Conservation (phyloP, 2,888 invertebrate species). For the Lepidocyrtinus sp. region DNA sequence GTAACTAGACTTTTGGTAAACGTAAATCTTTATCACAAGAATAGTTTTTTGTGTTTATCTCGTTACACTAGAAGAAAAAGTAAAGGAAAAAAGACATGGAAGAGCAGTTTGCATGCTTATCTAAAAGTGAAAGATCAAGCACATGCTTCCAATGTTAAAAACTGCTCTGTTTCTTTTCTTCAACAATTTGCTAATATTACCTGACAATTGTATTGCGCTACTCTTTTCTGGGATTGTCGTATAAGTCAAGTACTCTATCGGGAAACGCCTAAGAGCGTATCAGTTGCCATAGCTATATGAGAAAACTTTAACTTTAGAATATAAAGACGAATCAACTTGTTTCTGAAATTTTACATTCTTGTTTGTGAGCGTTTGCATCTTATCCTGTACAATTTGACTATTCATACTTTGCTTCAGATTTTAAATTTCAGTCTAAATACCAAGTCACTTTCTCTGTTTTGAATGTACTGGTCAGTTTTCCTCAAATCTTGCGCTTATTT, state of each 20-base stretch:
- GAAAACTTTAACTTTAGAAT: too few relatives aligned
- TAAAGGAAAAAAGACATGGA: constrained; percentile 3
- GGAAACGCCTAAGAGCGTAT: background rate
- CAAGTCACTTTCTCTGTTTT: too few relatives aligned
- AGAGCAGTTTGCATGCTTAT: background rate
- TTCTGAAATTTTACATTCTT: constrained; percentile 21
- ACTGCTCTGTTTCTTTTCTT: background rate
- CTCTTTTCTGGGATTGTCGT: background rate
- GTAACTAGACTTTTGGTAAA: constrained; percentile 43
- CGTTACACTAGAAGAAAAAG: constrained; percentile 8
- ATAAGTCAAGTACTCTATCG: background rate
- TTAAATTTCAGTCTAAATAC: too few relatives aligned
- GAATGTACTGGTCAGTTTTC: too few relatives aligned
- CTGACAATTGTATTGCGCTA: background rate
- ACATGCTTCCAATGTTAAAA: background rate
- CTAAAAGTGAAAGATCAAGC: too few relatives aligned
- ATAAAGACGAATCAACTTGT: background rate
- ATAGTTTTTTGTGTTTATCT: constrained; percentile 11
- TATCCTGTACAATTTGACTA: too few relatives aligned
- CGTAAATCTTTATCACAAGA: constrained; percentile 23
- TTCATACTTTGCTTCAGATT: too few relatives aligned
- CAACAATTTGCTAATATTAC: constrained; percentile 11
- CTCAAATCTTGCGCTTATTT: too few relatives aligned
- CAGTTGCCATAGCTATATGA: background rate
- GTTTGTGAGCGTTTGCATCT: too few relatives aligned